phyloP scores from a whole-genome alignment of 2,888 invertebrate genomes.

The Ryuthela nishihirai region DNA sequence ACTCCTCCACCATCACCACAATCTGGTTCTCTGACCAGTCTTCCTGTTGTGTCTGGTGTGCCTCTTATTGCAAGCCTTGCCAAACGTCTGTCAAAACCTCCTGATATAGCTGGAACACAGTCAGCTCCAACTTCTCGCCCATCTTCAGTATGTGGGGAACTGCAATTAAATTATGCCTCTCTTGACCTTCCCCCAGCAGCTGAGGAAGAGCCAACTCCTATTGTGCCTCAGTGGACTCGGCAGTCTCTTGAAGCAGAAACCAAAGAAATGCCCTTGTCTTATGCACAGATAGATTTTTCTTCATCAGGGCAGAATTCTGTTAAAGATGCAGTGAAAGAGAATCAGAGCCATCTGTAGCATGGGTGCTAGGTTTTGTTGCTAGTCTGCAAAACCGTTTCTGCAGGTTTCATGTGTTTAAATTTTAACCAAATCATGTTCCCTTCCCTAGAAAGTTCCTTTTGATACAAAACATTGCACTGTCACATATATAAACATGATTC shows the following conservation, averaged over 20 bases:
- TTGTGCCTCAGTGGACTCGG: background rate
- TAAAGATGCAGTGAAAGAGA: constrained; percentile 20
- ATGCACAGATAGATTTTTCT: constrained; percentile 36
- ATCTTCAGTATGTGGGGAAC: constrained; percentile 50
- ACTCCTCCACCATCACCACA: constrained; percentile 31
- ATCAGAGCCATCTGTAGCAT: constrained; percentile 26
- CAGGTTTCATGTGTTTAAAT: too few relatives aligned
- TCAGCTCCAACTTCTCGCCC: constrained; percentile 21
- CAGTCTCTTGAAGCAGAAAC: constrained; percentile 24
- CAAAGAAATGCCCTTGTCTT: constrained; percentile 28
- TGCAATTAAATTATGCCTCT: constrained; percentile 54
- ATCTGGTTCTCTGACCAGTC: constrained; percentile 14
- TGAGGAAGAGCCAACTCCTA: constrained; percentile 42
- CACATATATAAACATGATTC: too few relatives aligned
- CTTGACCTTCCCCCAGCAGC: constrained; percentile 47
- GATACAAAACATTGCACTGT: too few relatives aligned
- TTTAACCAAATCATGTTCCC: too few relatives aligned
- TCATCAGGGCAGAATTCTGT: constrained; percentile 19
- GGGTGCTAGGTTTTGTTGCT: too few relatives aligned
- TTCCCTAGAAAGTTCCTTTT: too few relatives aligned
- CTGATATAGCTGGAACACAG: background rate
- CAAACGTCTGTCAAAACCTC: constrained; percentile 12
- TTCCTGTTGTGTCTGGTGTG: constrained; percentile 11
- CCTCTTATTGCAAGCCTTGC: constrained; percentile 16
- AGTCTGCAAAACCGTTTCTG: too few relatives aligned